A percentile compares a stretch with the other conserved stretches of the same genome.
Conservation (phyloP, 2,797 vertebrate species). For the Phyllotis vaccarum region DNA sequence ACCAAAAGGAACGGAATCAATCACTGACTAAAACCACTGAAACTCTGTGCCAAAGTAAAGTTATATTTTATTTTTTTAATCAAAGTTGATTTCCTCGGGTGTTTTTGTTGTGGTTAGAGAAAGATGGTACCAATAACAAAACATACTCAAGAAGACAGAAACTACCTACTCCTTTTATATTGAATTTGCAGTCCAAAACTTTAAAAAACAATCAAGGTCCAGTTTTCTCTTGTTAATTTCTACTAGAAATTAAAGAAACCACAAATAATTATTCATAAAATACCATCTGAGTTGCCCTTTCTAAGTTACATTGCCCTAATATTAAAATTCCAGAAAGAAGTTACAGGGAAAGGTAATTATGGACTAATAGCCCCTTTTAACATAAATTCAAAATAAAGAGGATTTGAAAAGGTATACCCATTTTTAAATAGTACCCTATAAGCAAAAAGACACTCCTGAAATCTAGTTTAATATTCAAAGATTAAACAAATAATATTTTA, state of each 20-base stretch:
- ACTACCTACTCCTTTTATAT: background rate
- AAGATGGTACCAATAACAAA: background rate
- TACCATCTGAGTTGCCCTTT: background rate
- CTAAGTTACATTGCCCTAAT: background rate
- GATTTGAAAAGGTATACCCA: background rate
- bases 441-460: background rate
- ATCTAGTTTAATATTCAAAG: background rate
- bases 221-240: background rate
- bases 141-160: background rate
- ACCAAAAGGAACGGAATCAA: background rate
- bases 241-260: background rate
- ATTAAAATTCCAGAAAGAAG: background rate
- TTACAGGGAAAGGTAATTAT: background rate
- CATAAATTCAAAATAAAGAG: background rate
- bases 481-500: too few relatives aligned
- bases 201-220: background rate
- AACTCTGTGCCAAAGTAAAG: background rate
- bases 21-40: background rate
- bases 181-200: background rate
- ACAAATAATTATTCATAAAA: background rate
- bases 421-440: background rate
- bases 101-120: background rate
- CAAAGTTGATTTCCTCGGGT: background rate
- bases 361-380: too few relatives aligned
- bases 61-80: too few relatives aligned